phyloP scores from a whole-genome alignment of 2,113 vertebrate genomes.

The Cololabis saira region DNA sequence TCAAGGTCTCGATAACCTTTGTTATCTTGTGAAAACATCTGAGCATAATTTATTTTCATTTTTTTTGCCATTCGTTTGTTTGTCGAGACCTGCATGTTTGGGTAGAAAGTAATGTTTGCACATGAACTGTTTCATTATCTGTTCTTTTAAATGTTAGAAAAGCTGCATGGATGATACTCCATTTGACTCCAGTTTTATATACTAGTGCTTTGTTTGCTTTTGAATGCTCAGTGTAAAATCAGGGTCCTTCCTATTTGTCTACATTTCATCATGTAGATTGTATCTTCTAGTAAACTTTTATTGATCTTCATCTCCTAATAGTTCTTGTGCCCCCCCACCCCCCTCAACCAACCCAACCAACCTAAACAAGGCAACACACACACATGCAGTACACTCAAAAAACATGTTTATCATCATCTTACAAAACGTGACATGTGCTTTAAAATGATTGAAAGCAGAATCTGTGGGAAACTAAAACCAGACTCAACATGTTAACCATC shows the following conservation, averaged over 20 bases:
- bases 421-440: constrained; percentile 28
- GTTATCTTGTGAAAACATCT: too few species aligned
- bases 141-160: neutral
- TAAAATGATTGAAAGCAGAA: constrained; percentile 9
- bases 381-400: constrained; percentile 2
- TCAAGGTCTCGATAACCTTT: too few species aligned
- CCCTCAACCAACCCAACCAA: too few species aligned
- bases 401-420: constrained; percentile 25
- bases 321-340: too few species aligned
- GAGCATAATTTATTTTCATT: too few species aligned
- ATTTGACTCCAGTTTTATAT: too few species aligned
- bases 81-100: too few species aligned
- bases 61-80: too few species aligned
- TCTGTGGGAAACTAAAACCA: constrained; percentile 19
- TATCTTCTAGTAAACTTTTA: constrained; percentile 35
- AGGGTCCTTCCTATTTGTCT: constrained; percentile 34
- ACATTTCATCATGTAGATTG: constrained; percentile 25
- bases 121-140: too few species aligned
- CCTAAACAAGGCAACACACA: constrained; percentile 15
- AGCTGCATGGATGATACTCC: neutral
- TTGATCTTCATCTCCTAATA: constrained; percentile 1
- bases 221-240: neutral
- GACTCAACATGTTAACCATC: constrained; percentile 10
- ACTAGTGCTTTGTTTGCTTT: neutral
- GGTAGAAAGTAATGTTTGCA: too few species aligned